phyloP scores from a whole-genome alignment of 1,140 invertebrate genomes.

The Heliconius nattereri region DNA sequence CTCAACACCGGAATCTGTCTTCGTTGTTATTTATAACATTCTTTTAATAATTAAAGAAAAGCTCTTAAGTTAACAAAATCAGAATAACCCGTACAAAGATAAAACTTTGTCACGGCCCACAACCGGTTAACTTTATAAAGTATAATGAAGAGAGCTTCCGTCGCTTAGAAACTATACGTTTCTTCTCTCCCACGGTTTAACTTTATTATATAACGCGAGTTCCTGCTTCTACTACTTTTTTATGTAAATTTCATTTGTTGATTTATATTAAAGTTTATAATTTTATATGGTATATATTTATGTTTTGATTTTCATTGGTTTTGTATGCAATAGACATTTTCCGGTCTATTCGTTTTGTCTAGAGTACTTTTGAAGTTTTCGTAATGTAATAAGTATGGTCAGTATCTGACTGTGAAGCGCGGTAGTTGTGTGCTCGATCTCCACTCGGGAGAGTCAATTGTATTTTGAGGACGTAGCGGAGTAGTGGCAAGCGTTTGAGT shows the following conservation, averaged over 20 bases:
- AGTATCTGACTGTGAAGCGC: not conserved
- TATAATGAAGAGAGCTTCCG: slow-evolving; percentile 12
- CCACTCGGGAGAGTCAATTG: not conserved
- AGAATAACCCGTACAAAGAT: not conserved
- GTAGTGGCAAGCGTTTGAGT: too few relatives aligned
- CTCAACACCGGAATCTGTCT: not conserved
- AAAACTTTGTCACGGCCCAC: not conserved
- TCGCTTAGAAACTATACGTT: slow-evolving; percentile 11
- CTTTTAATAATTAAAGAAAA: not conserved
- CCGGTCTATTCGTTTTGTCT: not conserved
- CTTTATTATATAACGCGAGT: slow-evolving; percentile 8
- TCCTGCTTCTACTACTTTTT: slow-evolving; percentile 12
- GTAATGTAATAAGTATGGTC: too few relatives aligned
- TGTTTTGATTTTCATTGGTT: not conserved
- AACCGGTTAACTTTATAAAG: slow-evolving; percentile 6
- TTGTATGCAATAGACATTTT: not conserved
- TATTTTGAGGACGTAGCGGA: not conserved
- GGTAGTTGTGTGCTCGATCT: not conserved
- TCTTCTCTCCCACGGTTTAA: slow-evolving; percentile 12
- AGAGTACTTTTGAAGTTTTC: not conserved
- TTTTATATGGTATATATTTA: not conserved
- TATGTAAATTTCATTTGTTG: slow-evolving; percentile 10
- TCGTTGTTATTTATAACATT: too few relatives aligned
- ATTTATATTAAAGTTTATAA: not conserved
- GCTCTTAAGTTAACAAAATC: not conserved